Base-by-base conservation (phyloP, 2,797 vertebrate genomes). In the Sebastes jordani region DNA sequence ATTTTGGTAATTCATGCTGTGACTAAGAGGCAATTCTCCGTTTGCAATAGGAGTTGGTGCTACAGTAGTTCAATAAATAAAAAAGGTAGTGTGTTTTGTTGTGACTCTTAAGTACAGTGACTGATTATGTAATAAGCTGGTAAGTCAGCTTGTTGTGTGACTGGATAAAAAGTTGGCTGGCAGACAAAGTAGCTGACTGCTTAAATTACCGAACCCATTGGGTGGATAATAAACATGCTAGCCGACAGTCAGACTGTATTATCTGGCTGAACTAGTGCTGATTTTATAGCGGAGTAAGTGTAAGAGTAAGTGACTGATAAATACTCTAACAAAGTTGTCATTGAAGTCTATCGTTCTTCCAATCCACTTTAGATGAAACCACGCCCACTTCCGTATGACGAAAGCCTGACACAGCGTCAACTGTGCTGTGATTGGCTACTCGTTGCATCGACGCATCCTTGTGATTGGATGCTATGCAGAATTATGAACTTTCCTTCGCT, bases 191-290 rank as follows among this genome's bases (percentile, higher is more conserved):
- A 66, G 62, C 56, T n/a, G n/a, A 46, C 42, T 74, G 61, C 18
- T 42, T 80, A 38, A 73, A 82, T 61, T 70, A 67, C 38, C n/a
- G 16, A 76, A 30, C 46, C 14, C 49, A 34, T 3, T 34, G 46
- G 16, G 55, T 69, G 66, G 62, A 73, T 82, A 76, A 78, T 38
- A 67, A 80, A 80, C 61, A 72, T 16, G 58, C 61, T 78, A 68
- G 52, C 76, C 42, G 71, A 63, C 64, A 63, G 65, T 78, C 80
- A 55, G 49, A 76, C 22, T n/a, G 63, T 68, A 11, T 72, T 67
- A 56, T 78, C 56, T 76, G 60, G 59, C 61, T 70, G n/a, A 78
- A 38, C 72, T 38, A 29, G 36, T 36, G 34, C 63, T n/a, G 11
- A 64, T 46, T 73, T 75, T 66, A 7, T n/a, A 63, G 60, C 4